Evolutionary conservation across 2,888 invertebrate species (phyloP).

Genomic region (Quadriops clusia): DNA sequence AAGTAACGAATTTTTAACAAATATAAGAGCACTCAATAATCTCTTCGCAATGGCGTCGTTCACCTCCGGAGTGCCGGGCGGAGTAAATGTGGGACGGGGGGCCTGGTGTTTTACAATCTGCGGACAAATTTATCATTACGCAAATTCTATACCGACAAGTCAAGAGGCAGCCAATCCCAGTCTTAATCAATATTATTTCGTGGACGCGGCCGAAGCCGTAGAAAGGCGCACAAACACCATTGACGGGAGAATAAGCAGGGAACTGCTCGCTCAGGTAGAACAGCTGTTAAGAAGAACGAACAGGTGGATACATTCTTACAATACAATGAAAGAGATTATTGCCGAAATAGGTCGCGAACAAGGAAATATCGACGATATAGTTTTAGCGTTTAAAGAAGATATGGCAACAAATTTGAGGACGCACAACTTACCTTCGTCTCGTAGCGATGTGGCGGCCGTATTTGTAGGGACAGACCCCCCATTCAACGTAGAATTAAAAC

Average conservation of each 20-base stretch:
- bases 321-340: conserved; percentile 9
- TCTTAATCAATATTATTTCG: conserved; percentile 16
- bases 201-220: conserved; percentile 12
- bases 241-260: conserved; percentile 1
- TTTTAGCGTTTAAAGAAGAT: not conserved
- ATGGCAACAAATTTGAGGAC: conserved; percentile 1
- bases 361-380: conserved; percentile 1
- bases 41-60: conserved; percentile 15
- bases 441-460: conserved; percentile 13
- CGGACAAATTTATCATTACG: conserved; percentile 14
- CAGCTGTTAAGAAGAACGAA: conserved; percentile 2
- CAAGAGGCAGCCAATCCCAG: no score
- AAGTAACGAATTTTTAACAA: not conserved
- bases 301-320: conserved; percentile 5
- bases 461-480: conserved; percentile 12
- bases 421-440: conserved; percentile 11
- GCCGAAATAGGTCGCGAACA: conserved; percentile 1
- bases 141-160: conserved; percentile 8
- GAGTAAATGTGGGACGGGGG: conserved; percentile 8
- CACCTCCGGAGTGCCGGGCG: conserved; percentile 8
- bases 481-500: conserved; percentile 6
- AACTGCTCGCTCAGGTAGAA: conserved; percentile 5
- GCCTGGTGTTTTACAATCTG: conserved; percentile 11
- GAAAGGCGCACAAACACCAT: conserved; percentile 2
- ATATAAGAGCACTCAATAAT: conserved; percentile 12